Evolutionary conservation across 1,140 invertebrate genomes (phyloP).

Genomic region (Oreohelix idahoensis): DNA sequence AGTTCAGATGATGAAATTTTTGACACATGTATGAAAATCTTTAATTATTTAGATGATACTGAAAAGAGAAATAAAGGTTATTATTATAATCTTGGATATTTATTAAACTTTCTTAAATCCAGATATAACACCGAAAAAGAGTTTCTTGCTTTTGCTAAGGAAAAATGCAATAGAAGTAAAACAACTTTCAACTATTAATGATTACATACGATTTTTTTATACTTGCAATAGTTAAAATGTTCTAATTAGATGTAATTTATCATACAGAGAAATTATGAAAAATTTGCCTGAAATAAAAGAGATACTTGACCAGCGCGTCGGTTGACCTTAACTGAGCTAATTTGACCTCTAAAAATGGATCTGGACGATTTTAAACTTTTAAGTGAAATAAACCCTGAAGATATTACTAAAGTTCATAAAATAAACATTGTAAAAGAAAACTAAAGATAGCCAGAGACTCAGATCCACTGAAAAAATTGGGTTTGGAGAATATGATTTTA

Average conservation of each 20-base stretch:
- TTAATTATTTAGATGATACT: slow-evolving; percentile 10
- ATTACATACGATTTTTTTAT: background rate
- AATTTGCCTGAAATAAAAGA: background rate
- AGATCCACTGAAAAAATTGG: too few species aligned
- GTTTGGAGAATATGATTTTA: too few species aligned
- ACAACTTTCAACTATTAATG: slow-evolving; percentile 4
- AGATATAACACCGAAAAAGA: slow-evolving; percentile 3
- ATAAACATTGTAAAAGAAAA: background rate
- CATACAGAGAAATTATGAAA: slow-evolving; percentile 10
- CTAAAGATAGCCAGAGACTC: too few species aligned
- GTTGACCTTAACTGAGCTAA: too few species aligned
- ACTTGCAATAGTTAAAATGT: background rate
- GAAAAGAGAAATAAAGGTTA: slow-evolving; percentile 13
- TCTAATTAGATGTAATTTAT: background rate
- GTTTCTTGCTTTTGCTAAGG: background rate
- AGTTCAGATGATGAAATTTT: background rate
- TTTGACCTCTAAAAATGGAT: background rate
- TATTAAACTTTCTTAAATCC: background rate
- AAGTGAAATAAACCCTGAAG: background rate
- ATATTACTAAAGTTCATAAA: background rate
- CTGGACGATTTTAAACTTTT: background rate
- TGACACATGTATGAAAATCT: background rate
- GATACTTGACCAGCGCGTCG: background rate
- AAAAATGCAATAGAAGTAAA: slow-evolving; percentile 12
- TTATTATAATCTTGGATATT: slow-evolving; percentile 5